Evolutionary conservation across 2,888 invertebrate species (phyloP).

Genomic region (Eurois occulta): DNA sequence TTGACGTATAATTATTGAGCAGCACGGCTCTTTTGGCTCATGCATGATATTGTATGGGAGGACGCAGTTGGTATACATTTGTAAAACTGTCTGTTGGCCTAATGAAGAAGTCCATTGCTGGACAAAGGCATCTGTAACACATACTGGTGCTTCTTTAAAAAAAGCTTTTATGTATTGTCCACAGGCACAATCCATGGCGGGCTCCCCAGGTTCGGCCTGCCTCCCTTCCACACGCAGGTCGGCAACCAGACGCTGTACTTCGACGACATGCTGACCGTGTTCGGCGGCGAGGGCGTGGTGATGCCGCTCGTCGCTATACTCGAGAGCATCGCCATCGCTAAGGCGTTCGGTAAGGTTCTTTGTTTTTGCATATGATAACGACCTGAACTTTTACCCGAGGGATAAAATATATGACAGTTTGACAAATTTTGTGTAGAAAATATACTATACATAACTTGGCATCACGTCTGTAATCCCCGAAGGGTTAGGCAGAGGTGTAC

Average conservation of each 20-base stretch:
- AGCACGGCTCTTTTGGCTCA: neutral
- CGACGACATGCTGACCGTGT: slow-evolving; percentile 90
- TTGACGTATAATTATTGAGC: neutral
- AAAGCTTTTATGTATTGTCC: neutral
- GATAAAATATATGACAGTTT: neutral
- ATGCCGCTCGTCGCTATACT: slow-evolving; percentile 93
- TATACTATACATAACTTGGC: too few species aligned
- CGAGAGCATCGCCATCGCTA: slow-evolving; percentile 94
- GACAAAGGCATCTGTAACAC: neutral
- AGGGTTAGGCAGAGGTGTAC: too few species aligned
- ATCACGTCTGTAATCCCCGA: too few species aligned
- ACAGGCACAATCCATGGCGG: slow-evolving; percentile 92
- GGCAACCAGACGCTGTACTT: slow-evolving; percentile 91
- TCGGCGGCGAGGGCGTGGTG: slow-evolving; percentile 92
- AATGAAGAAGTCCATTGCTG: neutral
- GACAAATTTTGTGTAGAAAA: neutral
- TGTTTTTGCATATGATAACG: neutral
- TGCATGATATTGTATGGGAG: neutral
- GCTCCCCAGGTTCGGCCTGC: slow-evolving; percentile 92
- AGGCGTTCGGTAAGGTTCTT: slow-evolving; percentile 92
- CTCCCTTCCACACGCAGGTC: slow-evolving; percentile 92
- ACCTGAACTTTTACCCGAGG: neutral
- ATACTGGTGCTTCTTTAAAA: neutral
- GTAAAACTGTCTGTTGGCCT: neutral
- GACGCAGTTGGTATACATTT: too few species aligned